Conservation (phyloP, 2,797 vertebrate species). For the Harpagifer antarcticus region DNA sequence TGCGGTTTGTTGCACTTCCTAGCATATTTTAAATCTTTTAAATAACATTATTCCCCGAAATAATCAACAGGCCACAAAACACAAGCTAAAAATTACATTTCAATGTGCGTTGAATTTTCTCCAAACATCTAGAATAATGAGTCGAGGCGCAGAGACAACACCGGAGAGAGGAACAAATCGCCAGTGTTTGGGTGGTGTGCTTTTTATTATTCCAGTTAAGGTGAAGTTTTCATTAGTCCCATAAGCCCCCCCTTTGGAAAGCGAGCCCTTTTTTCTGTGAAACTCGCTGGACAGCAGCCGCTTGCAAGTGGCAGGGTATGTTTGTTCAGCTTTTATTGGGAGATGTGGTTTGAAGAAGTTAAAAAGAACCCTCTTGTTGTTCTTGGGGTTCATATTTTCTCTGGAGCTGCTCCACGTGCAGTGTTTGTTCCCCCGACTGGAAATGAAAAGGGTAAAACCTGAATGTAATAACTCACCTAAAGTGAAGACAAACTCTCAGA, state of each 20-base stretch:
- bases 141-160: slow-evolving; percentile 62
- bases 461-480: slow-evolving; percentile 77
- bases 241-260: slow-evolving; percentile 75
- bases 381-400: slow-evolving; percentile 87
- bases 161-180: slow-evolving; percentile 68
- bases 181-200: slow-evolving; percentile 72
- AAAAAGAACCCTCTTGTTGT: slow-evolving; percentile 88
- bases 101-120: slow-evolving; percentile 11
- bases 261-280: slow-evolving; percentile 70
- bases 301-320: slow-evolving; percentile 84
- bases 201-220: slow-evolving; percentile 83
- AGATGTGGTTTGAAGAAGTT: slow-evolving; percentile 88
- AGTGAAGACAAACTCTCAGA: slow-evolving; percentile 77
- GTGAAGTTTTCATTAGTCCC: slow-evolving; percentile 83
- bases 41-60: slow-evolving; percentile 46
- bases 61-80: slow-evolving; percentile 52
- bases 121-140: slow-evolving; percentile 32
- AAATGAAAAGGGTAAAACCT: slow-evolving; percentile 70
- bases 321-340: slow-evolving; percentile 92
- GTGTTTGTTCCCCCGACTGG: slow-evolving; percentile 75
- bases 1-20: slow-evolving; percentile 41
- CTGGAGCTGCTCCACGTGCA: slow-evolving; percentile 81
- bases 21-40: slow-evolving; percentile 50
- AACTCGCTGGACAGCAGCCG: slow-evolving; percentile 79
- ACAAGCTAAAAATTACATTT: slow-evolving; percentile 30